Conservation (phyloP, 1,140 invertebrate genomes). For the Penaeus japonicus region DNA sequence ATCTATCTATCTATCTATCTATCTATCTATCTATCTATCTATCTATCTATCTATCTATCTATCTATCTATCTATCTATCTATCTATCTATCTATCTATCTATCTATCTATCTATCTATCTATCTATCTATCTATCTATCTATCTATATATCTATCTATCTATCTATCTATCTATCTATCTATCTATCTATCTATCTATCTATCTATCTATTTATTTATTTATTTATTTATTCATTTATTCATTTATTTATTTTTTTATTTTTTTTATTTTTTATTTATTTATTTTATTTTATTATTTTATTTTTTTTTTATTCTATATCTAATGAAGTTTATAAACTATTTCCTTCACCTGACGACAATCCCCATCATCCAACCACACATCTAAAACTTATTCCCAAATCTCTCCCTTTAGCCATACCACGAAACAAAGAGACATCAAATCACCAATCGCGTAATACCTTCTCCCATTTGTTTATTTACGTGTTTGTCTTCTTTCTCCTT, state of each 20-base stretch:
- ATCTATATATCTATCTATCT: background rate
- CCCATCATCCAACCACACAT: constrained; percentile 74
- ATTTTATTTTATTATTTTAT: background rate
- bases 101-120: background rate
- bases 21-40: too few species aligned
- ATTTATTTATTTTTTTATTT: background rate
- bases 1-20: too few species aligned
- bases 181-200: background rate
- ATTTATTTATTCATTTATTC: too few species aligned
- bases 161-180: background rate
- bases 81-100: background rate
- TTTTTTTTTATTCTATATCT: background rate
- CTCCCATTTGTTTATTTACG: constrained; percentile 78
- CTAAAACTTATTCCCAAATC: too few species aligned
- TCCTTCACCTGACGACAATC: background rate
- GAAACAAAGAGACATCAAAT: too few species aligned
- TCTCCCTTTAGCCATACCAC: too few species aligned
- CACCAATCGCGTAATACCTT: too few species aligned
- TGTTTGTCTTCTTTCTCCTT: constrained; percentile 60
- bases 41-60: too few species aligned
- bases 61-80: too few species aligned
- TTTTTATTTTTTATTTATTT: background rate
- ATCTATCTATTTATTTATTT: too few species aligned
- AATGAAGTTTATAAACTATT: background rate
- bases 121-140: background rate